Conservation (phyloP, 2,797 vertebrate genomes). For the Pyrocephalus nanus region DNA sequence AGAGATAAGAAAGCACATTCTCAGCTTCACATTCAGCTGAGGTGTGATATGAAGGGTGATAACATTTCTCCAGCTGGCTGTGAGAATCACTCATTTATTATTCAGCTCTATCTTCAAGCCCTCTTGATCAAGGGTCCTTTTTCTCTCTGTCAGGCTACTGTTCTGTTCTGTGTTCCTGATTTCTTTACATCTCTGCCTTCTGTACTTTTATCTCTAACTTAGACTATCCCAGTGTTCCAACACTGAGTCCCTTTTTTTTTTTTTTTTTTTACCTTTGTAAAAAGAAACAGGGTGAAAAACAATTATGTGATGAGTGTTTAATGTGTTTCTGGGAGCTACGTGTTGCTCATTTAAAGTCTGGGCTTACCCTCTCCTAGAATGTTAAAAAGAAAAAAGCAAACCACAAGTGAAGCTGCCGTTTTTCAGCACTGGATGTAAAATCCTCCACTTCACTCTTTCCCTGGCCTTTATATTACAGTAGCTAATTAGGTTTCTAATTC, state of each 20-base stretch:
- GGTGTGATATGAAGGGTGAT: constrained; percentile 23
- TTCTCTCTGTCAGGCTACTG: background rate
- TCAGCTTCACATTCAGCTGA: background rate
- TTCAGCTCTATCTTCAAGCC: background rate
- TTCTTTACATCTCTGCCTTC: constrained; percentile 13
- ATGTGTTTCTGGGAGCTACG: background rate
- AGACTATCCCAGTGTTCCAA: background rate
- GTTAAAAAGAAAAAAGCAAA: background rate
- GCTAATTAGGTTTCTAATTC: background rate
- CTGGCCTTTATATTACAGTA: background rate
- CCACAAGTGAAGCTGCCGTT: background rate
- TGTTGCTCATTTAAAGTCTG: background rate
- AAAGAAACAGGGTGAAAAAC: background rate
- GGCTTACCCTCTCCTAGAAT: background rate
- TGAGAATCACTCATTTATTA: background rate
- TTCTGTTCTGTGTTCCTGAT: background rate
- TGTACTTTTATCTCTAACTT: background rate
- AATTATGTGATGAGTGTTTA: background rate
- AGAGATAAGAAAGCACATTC: constrained; percentile 30
- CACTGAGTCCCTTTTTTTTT: background rate
- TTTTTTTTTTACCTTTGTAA: background rate
- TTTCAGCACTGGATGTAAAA: background rate
- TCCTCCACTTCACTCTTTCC: background rate
- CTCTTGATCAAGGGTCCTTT: background rate
- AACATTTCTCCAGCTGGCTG: background rate